Evolutionary conservation across 2,888 invertebrate genomes (phyloP).

Genomic region (Strigamia transsilvanica): DNA sequence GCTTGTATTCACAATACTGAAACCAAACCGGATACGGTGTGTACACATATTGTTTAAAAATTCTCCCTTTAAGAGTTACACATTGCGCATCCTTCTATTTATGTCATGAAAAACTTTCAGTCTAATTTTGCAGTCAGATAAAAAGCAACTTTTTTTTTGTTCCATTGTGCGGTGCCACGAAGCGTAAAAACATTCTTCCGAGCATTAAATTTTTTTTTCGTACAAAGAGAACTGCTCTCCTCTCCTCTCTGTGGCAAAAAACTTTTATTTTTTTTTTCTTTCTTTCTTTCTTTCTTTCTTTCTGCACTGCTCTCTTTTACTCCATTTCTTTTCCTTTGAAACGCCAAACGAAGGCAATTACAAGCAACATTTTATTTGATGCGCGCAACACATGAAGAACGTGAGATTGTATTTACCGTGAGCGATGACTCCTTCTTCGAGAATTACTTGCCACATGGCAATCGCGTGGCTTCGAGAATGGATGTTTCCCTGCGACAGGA

Average conservation of each 20-base stretch:
- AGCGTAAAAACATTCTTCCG: constrained; percentile 9
- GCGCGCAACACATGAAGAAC: neutral
- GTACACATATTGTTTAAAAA: too few relatives aligned
- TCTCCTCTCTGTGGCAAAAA: too few relatives aligned
- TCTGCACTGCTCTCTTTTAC: too few relatives aligned
- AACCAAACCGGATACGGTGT: too few relatives aligned
- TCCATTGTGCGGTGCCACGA: neutral
- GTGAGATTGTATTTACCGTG: constrained; percentile 70
- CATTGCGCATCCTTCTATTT: neutral
- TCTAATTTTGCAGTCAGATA: neutral
- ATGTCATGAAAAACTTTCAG: neutral
- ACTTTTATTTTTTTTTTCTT: too few relatives aligned
- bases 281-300: too few relatives aligned
- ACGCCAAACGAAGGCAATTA: too few relatives aligned
- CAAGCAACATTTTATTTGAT: neutral
- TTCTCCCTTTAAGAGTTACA: too few relatives aligned
- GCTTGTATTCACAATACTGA: too few relatives aligned
- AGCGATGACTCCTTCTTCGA: constrained; percentile 80
- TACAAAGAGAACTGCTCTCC: neutral
- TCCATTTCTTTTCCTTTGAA: too few relatives aligned
- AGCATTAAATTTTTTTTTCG: neutral
- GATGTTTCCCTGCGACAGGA: constrained; percentile 72
- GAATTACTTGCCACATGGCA: constrained; percentile 83
- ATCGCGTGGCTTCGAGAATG: constrained; percentile 75
- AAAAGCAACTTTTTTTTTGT: neutral